Evolutionary conservation across 2,888 invertebrate genomes (phyloP).

Genomic region (Euplagia quadripunctaria): DNA sequence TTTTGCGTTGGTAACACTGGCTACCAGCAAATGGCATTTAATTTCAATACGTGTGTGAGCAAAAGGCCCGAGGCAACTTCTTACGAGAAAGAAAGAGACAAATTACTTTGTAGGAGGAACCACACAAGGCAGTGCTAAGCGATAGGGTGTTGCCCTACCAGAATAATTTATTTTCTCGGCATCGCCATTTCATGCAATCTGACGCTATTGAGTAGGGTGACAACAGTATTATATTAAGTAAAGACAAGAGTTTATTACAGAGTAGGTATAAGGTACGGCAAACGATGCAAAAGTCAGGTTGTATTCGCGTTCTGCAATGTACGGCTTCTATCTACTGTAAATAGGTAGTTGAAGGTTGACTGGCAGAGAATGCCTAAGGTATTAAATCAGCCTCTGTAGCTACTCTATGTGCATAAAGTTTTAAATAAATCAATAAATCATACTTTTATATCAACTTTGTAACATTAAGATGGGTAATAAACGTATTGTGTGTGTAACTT

Average conservation of each 20-base stretch:
- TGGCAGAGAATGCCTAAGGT: too few relatives aligned
- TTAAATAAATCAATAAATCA: too few relatives aligned
- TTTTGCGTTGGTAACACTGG: constrained; percentile 4
- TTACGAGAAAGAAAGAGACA: not conserved
- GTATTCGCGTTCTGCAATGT: too few relatives aligned
- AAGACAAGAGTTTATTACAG: not conserved
- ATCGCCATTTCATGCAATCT: not conserved
- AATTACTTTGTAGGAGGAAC: not conserved
- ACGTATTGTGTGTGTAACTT: too few relatives aligned
- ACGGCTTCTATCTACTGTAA: too few relatives aligned
- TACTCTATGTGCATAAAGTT: too few relatives aligned
- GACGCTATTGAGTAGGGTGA: not conserved
- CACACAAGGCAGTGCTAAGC: not conserved
- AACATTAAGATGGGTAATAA: too few relatives aligned
- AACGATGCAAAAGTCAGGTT: too few relatives aligned
- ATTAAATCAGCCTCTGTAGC: too few relatives aligned
- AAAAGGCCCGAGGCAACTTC: not conserved
- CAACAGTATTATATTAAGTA: not conserved
- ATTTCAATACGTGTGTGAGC: not conserved
- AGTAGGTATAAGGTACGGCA: too few relatives aligned
- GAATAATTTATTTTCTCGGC: not conserved
- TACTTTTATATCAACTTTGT: too few relatives aligned
- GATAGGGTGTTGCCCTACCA: not conserved
- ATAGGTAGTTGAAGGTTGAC: too few relatives aligned
- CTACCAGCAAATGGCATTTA: not conserved